phyloP scores from a whole-genome alignment of 1,140 invertebrate genomes.

The Caligus rogercresseyi region DNA sequence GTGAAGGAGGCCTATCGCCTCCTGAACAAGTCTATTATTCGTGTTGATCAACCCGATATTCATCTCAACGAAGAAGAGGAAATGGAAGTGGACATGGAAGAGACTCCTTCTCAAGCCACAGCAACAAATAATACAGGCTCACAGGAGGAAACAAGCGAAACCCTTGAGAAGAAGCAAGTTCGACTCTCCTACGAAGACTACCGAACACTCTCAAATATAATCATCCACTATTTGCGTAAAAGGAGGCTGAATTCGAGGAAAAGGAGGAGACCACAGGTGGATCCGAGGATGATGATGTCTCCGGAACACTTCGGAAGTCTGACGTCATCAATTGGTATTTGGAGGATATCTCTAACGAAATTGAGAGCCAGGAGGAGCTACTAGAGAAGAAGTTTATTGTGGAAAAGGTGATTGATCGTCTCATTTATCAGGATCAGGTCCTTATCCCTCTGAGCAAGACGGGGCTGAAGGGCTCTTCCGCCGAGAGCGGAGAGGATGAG shows the following conservation, averaged over 20 bases:
- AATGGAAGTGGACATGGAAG: constrained; percentile 4
- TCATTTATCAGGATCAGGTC: constrained; percentile 82
- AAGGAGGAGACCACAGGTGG: constrained; percentile 19
- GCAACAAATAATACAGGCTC: constrained; percentile 23
- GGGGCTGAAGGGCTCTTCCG: constrained; percentile 36
- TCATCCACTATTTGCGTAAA: constrained; percentile 71
- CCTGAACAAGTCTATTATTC: constrained; percentile 93
- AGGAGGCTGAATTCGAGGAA: constrained; percentile 53
- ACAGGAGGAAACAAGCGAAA: constrained; percentile 21
- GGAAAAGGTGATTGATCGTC: constrained; percentile 85
- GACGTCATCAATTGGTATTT: constrained; percentile 89
- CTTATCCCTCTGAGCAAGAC: constrained; percentile 65
- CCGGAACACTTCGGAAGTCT: constrained; percentile 29
- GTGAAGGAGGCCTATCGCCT: constrained; percentile 84
- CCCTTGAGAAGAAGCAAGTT: constrained; percentile 51
- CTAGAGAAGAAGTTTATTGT: constrained; percentile 69
- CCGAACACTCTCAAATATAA: constrained; percentile 72
- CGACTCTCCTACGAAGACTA: constrained; percentile 89
- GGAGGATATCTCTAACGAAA: constrained; percentile 62
- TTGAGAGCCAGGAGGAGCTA: constrained; percentile 78
- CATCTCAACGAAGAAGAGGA: constrained; percentile 59
- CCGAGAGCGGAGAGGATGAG: constrained; percentile 38
- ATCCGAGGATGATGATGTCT: background rate
- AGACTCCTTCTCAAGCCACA: constrained; percentile 20
- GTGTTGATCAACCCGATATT: constrained; percentile 93